Evolutionary conservation across 2,888 invertebrate genomes (phyloP), one percentile per base, ranked within the genome.

Genomic region (Onchidella celtica): DNA sequence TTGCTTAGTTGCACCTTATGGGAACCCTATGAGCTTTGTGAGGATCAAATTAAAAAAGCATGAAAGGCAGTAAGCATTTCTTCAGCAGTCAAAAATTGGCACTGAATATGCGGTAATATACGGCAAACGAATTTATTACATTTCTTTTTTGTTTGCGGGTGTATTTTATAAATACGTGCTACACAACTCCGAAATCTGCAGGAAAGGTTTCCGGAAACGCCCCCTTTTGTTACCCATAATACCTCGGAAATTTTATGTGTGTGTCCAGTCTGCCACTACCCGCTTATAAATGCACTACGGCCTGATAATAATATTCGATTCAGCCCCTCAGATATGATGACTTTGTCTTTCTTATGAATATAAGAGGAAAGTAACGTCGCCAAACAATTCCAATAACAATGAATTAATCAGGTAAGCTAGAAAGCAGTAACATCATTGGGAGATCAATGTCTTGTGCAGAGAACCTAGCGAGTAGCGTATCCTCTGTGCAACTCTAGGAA

Each of bases 211-310:
- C 75, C 68, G 69, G 69, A 75, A 68, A 75, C 68, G 69, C 75
- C 81, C 81, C 81, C 81, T 38, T 32, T 24, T 55, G 63, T 55
- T 75, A 68, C 81, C 81, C 81, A 74, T 40, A 81, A 81, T 75
- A 6, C 75, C 38, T 59, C 29, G 27, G 61, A 66, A 32, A 68
- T 74, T 38, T 81, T 68, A 57, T 74, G 72, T 79, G 79, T 79
- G 73, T 66, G n/a, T n/a, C n/a, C n/a, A n/a, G n/a, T n/a, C n/a
- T n/a, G n/a, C 66, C 47, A 36, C 66, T 38, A 36, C 38, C 61
- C 34, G 73, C 34, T 36, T 34, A 9, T 14, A 6, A 9, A 6
- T 11, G 17, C 11, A 21, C 38, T 24, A 6, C 14, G 38, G 32
- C 6, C 27, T 79, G 32, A 66, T 66, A 57, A 66, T 73, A 73